Conservation (phyloP, 2,888 invertebrate species). For the Dryobota labecula region DNA sequence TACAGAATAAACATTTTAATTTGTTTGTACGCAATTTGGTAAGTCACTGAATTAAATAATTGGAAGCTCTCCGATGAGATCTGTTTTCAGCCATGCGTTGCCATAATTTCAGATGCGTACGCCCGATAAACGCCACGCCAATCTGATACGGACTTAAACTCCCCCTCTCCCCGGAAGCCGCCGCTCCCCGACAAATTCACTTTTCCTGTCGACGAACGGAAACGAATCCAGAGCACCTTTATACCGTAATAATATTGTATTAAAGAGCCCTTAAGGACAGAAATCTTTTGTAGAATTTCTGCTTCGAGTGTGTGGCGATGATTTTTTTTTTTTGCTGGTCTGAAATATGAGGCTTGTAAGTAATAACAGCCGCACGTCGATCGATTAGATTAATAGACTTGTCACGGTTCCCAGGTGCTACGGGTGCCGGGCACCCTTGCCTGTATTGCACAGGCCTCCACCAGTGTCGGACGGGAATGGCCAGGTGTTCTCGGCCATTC, state of each 20-base stretch:
- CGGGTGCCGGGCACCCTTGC: too few species aligned
- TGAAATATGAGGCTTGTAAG: too few species aligned
- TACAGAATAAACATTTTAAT: too few species aligned
- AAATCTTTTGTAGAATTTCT: constrained; percentile 67
- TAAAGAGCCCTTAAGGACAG: constrained; percentile 69
- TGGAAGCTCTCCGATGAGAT: background rate
- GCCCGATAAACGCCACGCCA: constrained; percentile 11
- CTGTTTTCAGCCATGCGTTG: constrained; percentile 1
- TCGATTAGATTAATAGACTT: too few species aligned
- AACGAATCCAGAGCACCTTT: constrained; percentile 76
- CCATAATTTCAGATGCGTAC: constrained; percentile 22
- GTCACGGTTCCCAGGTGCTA: too few species aligned
- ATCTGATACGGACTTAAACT: constrained; percentile 32
- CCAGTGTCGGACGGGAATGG: too few species aligned
- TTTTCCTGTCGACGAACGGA: constrained; percentile 79
- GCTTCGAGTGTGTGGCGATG: constrained; percentile 37
- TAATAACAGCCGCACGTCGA: too few species aligned
- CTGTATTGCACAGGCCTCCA: too few species aligned
- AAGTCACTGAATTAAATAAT: background rate
- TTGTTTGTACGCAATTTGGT: background rate
- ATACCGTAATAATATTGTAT: constrained; percentile 75
- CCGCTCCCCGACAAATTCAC: constrained; percentile 78
- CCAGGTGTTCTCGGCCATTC: too few species aligned
- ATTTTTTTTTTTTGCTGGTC: constrained; percentile 32
- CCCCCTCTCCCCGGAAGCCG: constrained; percentile 62